These are phyloP conservation scores for Odontamblyopus rebecca DNA, from an alignment of 2,797 vertebrate genomes.

Conservation along the genomic window DNA sequence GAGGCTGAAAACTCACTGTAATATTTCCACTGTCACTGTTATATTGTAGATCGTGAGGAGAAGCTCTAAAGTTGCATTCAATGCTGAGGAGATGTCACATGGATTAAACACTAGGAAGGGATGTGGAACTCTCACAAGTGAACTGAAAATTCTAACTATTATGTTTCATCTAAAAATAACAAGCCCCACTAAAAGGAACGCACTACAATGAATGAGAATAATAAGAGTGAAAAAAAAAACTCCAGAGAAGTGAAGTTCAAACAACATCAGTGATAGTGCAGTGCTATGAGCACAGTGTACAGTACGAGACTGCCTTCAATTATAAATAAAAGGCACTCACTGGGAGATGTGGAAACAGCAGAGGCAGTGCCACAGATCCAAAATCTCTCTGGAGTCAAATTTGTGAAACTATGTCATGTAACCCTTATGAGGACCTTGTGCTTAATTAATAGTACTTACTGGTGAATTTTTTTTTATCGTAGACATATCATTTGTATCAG, in stretches of 20 bases:
- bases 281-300: conserved; percentile 62
- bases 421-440: conserved; percentile 12
- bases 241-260: conserved; percentile 67
- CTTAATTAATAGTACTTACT: conserved; percentile 14
- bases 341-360: conserved; percentile 56
- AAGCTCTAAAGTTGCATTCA: conserved; percentile 66
- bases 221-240: conserved; percentile 35
- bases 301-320: conserved; percentile 63
- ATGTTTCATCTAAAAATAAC: conserved; percentile 82
- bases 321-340: conserved; percentile 67
- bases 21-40: conserved; percentile 75
- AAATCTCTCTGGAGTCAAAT: conserved; percentile 33
- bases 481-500: not conserved
- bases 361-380: conserved; percentile 40
- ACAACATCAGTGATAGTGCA: conserved; percentile 62
- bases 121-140: conserved; percentile 69
- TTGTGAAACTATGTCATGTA: conserved; percentile 27
- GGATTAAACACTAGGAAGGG: conserved; percentile 73
- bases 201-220: conserved; percentile 60
- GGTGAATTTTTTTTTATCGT: not conserved
- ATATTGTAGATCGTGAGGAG: conserved; percentile 67
- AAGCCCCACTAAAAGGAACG: conserved; percentile 70
- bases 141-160: conserved; percentile 72
- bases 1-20: conserved; percentile 70
- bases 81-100: conserved; percentile 71